Base-by-base conservation (phyloP, 2,113 vertebrate genomes). In the Pomatostomus ruficeps region DNA sequence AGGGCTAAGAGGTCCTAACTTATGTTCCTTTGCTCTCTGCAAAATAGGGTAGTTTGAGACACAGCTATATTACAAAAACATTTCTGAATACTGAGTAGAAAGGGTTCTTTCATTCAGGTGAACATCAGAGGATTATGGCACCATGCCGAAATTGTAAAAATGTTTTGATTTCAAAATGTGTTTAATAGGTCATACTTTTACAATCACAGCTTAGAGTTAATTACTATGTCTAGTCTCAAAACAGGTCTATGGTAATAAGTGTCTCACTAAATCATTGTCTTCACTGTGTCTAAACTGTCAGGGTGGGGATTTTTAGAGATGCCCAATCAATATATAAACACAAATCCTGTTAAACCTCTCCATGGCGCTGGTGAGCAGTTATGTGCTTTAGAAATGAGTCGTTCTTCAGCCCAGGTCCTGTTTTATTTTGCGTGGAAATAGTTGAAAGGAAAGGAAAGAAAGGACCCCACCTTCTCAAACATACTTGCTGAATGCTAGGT, bases 131-230 rank as follows among this genome's bases (percentile, higher is more conserved):
- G 58, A 68, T 26, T 75, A 62, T 70, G 58, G 20, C 76, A 91
- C n/a, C 18, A 31, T 49, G 14, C 38, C 23, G 89, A 70, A 91
- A 75, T 31, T 81, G 18, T 72, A 93, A 93, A 84, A 94, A 83
- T 71, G 71, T 51, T 94, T 89, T 89, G 5, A 65, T 91, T 72
- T 45, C 29, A 82, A 75, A 79, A 61, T 75, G 14, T 29, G 23
- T 48, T 92, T 77, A 87, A 43, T 79, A 92, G 73, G 36, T 85
- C 74, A 86, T 25, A 48, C 55, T 90, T 88, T 40, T 72, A 62
- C 40, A 76, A 22, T 73, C 71, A 55, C 9, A 54, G 22, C 40
- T 87, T 89, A 66, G 58, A 87, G 14, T 78, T 89, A 93, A 94
- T 94, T 67, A 75, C 49, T 43, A 36, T 31, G 36, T 73, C 74